Evolutionary conservation across 53 echinoderm and acorn worm species (phyloP), one percentile per base, ranked within the genome.

Genomic region (Actinopyga echinites): DNA sequence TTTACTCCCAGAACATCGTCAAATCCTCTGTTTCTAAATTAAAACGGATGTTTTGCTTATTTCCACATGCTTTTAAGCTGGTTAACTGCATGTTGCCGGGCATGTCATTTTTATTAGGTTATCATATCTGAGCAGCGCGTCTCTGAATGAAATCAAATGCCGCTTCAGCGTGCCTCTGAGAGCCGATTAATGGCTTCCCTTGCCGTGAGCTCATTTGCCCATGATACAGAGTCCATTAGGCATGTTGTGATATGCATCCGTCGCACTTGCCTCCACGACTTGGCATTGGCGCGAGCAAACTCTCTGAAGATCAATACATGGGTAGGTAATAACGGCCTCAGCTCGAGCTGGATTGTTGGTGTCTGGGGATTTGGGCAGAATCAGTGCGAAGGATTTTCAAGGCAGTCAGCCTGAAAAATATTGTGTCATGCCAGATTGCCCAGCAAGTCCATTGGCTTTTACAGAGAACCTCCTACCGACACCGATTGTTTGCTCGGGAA

Each of bases 31-130:
- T 80, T 61, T 38, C 81, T 80, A 80, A 80, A 80, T 80, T 80
- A 80, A 62, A 61, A 80, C 63, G 81, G 81, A 80, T 80, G 81
- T 80, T 62, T 77, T 80, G 60, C 81, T 80, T 80, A 80, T 80
- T 80, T 80, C 81, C 34, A 80, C 81, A 80, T 80, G 81, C 81
- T 80, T 80, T 80, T 80, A 80, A 80, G 81, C 81, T 80, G 81
- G 81, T 80, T 80, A 80, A 59, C 60, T 62, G 81, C 60, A 80
- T 80, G 81, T 80, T 80, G 60, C 81, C 44, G 36, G 36, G 81
- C 81, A 80, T 80, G 81, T 80, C 81, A 80, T 80, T 80, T 80
- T 80, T 80, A 80, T 80, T 80, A 44, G 81, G 81, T 80, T 80
- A 80, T 80, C 81, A 80, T 80, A 80, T 80, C 81, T 62, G 63